Evolutionary conservation across 2,113 vertebrate genomes (phyloP), one percentile per base, ranked within the genome.

Genomic region (Gallinago undulata): DNA sequence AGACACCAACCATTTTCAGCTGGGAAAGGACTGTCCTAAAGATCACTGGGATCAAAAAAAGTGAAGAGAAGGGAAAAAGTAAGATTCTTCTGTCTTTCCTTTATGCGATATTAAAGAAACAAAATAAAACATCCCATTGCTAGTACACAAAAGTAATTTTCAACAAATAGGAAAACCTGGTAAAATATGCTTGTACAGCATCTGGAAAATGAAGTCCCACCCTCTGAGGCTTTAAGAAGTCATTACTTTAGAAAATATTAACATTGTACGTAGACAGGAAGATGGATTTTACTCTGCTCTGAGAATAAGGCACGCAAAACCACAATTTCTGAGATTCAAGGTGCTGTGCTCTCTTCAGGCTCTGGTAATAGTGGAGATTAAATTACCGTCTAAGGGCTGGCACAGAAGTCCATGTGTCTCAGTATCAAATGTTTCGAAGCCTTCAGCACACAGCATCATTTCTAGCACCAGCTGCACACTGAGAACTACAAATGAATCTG

Each of bases 251-350:
- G 39, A 80, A 82, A 85, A 11, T 18, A 25, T 10, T 60, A 19
- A 33, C 47, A 5, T 47, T 5, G 0, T 47, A 82, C 30, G 8
- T 48, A 37, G 79, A n/a, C 25, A 30, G 16, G 22, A 83, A 84
- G 79, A 47, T 68, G 27, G n/a, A 83, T 66, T 85, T 89, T 87
- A 45, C 77, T 22, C 50, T 85, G 24, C 57, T 90, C 13, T 87
- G 78, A 93, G 19, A 19, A 27, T 53, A 62, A 93, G 55, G 30
- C 33, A 39, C 11, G 35, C 37, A 68, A 39, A 33, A 51, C 28
- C 51, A 74, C 48, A 19, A 37, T 19, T 51, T 72, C n/a, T 64
- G 55, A 89, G n/a, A 62, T 70, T 57, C 14, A 73, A 85, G 74
- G 28, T 69, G 41, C 59, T 82, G 15, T 56, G 24, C 9, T 89